Evolutionary conservation across 2,113 vertebrate species (phyloP).

Genomic region (Nycticorax nycticorax): DNA sequence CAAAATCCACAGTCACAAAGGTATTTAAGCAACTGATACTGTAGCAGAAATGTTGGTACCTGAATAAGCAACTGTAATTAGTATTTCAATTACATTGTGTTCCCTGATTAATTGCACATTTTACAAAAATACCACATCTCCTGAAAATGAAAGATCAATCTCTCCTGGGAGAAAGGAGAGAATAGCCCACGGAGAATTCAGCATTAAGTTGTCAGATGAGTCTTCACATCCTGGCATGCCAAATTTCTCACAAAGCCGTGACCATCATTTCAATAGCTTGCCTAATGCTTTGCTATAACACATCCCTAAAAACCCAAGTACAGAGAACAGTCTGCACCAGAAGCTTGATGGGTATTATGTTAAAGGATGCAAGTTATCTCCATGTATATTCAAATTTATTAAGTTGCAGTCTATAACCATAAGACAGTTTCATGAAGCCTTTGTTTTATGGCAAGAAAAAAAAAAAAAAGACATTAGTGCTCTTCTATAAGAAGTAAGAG

Average conservation of each 20-base stretch:
- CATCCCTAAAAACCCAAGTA: not conserved
- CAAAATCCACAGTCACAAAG: not conserved
- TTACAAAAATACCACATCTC: not conserved
- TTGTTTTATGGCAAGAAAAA: not conserved
- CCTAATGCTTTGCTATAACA: not conserved
- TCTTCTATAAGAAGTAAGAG: not conserved
- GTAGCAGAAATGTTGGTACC: not conserved
- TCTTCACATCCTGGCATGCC: not conserved
- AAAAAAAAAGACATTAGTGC: not conserved
- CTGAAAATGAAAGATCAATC: not conserved
- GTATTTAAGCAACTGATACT: not conserved
- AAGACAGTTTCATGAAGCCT: not conserved
- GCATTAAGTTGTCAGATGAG: not conserved
- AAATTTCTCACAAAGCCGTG: not conserved
- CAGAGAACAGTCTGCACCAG: not conserved
- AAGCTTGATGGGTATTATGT: not conserved
- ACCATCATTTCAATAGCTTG: not conserved
- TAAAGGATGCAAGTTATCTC: not conserved
- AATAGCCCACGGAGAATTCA: not conserved
- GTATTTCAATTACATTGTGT: not conserved
- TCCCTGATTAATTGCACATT: not conserved
- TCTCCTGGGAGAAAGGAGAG: not conserved
- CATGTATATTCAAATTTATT: not conserved
- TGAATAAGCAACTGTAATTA: constrained; percentile 5
- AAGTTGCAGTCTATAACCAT: not conserved